These are phyloP conservation scores for Pipistrellus kuhlii DNA, from an alignment of 2,797 vertebrate species.

Conservation along the genomic window DNA sequence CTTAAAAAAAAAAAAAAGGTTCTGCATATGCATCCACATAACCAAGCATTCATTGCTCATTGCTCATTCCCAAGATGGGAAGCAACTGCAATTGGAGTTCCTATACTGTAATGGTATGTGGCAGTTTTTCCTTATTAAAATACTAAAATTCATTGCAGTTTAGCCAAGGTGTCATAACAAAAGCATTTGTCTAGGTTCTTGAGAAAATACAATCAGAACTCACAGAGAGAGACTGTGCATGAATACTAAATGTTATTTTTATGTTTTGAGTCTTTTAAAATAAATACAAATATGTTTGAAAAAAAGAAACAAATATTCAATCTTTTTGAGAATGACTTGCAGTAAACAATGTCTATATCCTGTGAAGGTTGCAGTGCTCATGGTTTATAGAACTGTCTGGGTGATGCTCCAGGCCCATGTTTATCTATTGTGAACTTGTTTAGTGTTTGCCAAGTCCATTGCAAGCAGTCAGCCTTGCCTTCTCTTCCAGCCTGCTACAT, in stretches of 20 bases:
- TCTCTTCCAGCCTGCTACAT: constrained; percentile 27
- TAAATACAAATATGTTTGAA: background rate
- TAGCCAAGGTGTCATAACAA: constrained; percentile 55
- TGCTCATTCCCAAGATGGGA: constrained; percentile 15
- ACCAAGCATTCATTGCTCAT: background rate
- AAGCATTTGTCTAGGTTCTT: constrained; percentile 52
- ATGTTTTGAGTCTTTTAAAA: constrained; percentile 33
- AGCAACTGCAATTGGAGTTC: background rate
- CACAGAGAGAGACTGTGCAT: background rate
- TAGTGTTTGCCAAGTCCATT: background rate
- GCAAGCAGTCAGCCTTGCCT: constrained; percentile 17
- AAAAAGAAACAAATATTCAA: background rate
- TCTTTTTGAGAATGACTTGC: background rate
- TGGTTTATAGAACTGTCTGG: background rate
- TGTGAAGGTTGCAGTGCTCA: background rate
- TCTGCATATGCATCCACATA: background rate
- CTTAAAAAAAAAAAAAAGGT: background rate
- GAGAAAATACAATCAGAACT: constrained; percentile 57
- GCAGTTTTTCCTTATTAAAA: constrained; percentile 33
- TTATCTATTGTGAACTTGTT: background rate
- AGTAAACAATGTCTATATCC: background rate
- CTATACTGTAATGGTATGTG: background rate
- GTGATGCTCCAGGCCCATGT: background rate
- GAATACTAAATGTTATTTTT: constrained; percentile 52
- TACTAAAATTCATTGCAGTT: background rate